Evolutionary conservation across 2,797 vertebrate species (phyloP), one percentile per base, ranked within the genome.

Genomic region (Microctenopoma stevenorrisi): DNA sequence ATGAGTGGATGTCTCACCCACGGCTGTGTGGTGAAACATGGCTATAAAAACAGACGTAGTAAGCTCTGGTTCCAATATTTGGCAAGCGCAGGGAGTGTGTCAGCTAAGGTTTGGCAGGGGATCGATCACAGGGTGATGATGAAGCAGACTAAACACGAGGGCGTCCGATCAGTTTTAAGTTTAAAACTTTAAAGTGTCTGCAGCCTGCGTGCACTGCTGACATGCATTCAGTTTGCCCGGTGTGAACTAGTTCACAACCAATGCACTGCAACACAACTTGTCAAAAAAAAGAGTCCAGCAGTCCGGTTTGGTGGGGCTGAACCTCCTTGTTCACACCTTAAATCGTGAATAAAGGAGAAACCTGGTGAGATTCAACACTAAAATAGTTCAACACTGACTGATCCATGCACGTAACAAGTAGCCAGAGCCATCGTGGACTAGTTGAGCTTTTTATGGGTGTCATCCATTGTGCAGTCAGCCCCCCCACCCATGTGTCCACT

Each of bases 401-500:
- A 0, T 1, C 22, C 22, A 22, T 22, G 22, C 22, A n/a, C 10
- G 2, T 28, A 13, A 30, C 26, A 51, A 15, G 28, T 13, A 40
- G 5, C 2, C 8, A 10, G 9, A 15, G 25, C 14, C 2, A 37
- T 26, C 64, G 54, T 46, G 13, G 26, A 60, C 16, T 25, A 42
- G 72, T 65, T 57, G 12, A 26, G 30, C 4, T n/a, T 75, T 60
- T 35, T n/a, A 47, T 68, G 63, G 52, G 68, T 65, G 71, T 74
- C 58, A 59, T 47, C 52, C 42, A 48, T 50, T 43, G 52, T 64
- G 74, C 25, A 76, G 65, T 43, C 42, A 67, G 33, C 42, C 71
- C 67, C 74, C 68, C 71, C 67, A 72, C 68, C 68, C 54, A 46
- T 65, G 53, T 47, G 40, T 69, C 60, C 50, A 52, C 54, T 22